Base-by-base conservation (phyloP, 2,113 vertebrate species). In the Camelus dromedarius region DNA sequence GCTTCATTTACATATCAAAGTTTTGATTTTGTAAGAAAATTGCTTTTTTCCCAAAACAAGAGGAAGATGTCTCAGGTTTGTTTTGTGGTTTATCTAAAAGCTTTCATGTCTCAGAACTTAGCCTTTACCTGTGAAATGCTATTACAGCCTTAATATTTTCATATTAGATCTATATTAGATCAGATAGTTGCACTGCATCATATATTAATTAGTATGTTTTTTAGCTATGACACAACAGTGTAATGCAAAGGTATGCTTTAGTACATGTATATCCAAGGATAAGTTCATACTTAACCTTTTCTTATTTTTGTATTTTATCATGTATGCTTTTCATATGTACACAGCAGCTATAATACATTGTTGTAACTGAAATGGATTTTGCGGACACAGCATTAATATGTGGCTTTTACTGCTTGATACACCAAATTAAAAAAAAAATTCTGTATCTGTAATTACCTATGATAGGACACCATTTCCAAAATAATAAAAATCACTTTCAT, bases 101-200 rank as follows among this genome's bases (percentile, higher is more conserved):
- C 79, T 97, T 95, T 97, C 70, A 89, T 97, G 89, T 89, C 95
- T 97, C 96, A 99, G 98, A 98, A 99, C 98, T 98, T 99, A 98
- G 98, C 98, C 96, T 96, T 82, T 96, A 96, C 92, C 97, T 99
- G 98, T 99, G 98, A 99, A 99, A 98, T 98, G 79, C 93, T 98
- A 95, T 93, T 91, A 96, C 11, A 92, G 64, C 97, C 58, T 83
- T 95, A 88, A 26, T 70, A 84, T 97, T 97, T 96, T 97, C 30
- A 30, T 95, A 87, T 77, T 95, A 98, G 97, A 98, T 98, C 98
- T 99, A 98, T 97, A 97, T 98, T 99, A 98, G 98, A 98, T 98
- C 97, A 98, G 91, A 80, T 84, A 82, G 58, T 97, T 98, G 95
- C 75, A 97, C 84, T 94, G 96, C 20, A 42, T 24, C 77, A 97